Percentiles rank a stretch among this genome's conserved stretches.
These are phyloP conservation scores for Brachionus manjavacas DNA, from an alignment of 1,140 invertebrate genomes.

Conservation along the genomic window DNA sequence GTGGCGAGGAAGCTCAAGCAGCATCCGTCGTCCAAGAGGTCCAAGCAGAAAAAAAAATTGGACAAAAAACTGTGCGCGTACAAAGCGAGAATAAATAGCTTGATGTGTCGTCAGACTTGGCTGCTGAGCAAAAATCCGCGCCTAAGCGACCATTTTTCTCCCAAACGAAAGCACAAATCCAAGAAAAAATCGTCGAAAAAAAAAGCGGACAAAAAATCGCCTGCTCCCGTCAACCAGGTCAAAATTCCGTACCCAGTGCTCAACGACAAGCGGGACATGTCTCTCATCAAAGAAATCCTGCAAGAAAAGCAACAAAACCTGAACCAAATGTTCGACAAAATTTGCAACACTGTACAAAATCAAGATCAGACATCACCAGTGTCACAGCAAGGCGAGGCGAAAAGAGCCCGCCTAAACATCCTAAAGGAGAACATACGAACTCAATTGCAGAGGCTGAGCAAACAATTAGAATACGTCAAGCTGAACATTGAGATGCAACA, in stretches of 20 bases:
- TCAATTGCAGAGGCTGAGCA: not conserved
- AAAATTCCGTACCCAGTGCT: constrained; percentile 30
- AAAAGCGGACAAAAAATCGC: not conserved
- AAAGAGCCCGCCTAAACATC: not conserved
- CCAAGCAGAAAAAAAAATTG: not conserved
- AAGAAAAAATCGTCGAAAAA: not conserved
- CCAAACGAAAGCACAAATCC: not conserved
- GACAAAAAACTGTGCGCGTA: not conserved
- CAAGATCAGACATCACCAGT: not conserved
- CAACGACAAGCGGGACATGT: constrained; percentile 36
- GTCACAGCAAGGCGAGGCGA: not conserved
- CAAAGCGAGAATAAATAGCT: not conserved
- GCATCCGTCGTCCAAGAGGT: not conserved
- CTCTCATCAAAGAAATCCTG: not conserved
- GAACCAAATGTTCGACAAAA: not conserved
- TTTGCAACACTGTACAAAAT: not conserved
- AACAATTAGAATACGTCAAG: constrained; percentile 28
- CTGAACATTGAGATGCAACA: not conserved
- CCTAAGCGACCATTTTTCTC: not conserved
- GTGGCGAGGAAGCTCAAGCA: not conserved
- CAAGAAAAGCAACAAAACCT: constrained; percentile 31
- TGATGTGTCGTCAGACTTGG: not conserved
- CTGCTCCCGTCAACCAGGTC: not conserved
- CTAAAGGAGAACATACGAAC: constrained; percentile 21
- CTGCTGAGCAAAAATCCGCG: not conserved